These are phyloP conservation scores for Microcebus ravelobensis DNA, from an alignment of 2,113 vertebrate species.

Conservation along the genomic window DNA sequence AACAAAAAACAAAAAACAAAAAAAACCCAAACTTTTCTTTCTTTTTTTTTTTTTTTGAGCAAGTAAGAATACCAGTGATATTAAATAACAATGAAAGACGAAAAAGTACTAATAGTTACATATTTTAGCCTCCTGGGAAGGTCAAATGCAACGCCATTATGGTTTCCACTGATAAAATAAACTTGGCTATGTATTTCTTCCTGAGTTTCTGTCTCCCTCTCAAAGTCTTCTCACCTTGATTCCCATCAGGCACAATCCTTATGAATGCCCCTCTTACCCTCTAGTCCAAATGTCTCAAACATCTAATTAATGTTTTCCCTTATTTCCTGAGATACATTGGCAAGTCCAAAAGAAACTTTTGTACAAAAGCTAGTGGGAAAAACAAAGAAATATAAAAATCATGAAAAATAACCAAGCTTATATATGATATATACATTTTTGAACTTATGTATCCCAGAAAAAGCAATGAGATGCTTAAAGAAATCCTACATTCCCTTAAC, in stretches of 20 bases:
- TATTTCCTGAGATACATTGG: not conserved
- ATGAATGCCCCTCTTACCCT: not conserved
- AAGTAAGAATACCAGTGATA: not conserved
- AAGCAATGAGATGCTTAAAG: not conserved
- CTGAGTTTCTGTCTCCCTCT: not conserved
- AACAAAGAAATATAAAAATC: not conserved
- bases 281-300: conserved; percentile 26
- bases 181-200: not conserved
- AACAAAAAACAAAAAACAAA: too few species aligned
- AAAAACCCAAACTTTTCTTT: too few species aligned
- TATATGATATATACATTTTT: not conserved
- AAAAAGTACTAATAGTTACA: not conserved
- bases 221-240: not conserved
- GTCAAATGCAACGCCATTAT: not conserved
- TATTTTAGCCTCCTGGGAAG: not conserved
- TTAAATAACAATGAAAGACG: not conserved
- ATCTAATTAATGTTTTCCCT: not conserved
- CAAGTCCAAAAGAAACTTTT: conserved; percentile 37
- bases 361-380: not conserved
- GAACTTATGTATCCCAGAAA: not conserved
- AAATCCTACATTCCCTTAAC: not conserved
- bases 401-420: not conserved
- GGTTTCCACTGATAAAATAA: conserved; percentile 6
- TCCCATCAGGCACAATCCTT: not conserved
- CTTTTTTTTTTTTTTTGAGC: not conserved